Base-by-base conservation (phyloP, 2,113 vertebrate genomes). In the Psilopsiagon aurifrons region DNA sequence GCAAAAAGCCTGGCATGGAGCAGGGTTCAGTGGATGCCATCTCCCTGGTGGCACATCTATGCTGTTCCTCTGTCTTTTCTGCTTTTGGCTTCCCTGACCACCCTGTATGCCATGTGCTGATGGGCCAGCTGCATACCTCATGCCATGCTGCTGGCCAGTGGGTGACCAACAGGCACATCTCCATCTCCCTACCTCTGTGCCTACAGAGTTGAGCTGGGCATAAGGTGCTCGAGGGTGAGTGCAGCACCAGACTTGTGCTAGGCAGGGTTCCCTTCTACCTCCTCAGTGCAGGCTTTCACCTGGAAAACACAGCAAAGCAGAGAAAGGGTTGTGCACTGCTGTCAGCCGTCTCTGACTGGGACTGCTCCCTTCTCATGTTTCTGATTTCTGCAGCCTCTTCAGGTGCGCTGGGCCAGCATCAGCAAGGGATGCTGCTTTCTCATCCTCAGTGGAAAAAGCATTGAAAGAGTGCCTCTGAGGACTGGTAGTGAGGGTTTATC, bases 11-110 rank as follows among this genome's bases (percentile, higher is more conserved):
- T 6, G 0, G 15, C 13, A 39, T 20, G 74, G 46, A 69, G 23
- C 35, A 43, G 29, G 23, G 18, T 70, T 12, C 46, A 52, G 66
- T 46, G n/a, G 7, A 23, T 24, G 20, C 8, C 6, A 1, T 3
- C 1, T 44, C 18, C 16, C 6, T 0, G 0, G 18, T 1, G 1
- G 41, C 18, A 22, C 6, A 37, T 28, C 25, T 5, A 13, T 2
- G 1, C 29, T 66, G 20, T 11, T 11, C 9, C 24, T n/a, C 5
- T 2, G 0, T 33, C 47, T 31, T 15, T 70, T 67, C 18, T 1
- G 0, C 14, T 68, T 76, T 22, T 7, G n/a, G 10, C 41, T 47
- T 49, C n/a, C 43, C 54, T 44, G 43, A 5, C 15, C 37, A 24
- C 18, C 27, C 68, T 1, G 1, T 6, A 5, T 74, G 18, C 51